Percentiles rank a stretch among this genome's conserved stretches.
Conservation (phyloP, 2,797 vertebrate species). For the Phrynocephalus guinanensis region DNA sequence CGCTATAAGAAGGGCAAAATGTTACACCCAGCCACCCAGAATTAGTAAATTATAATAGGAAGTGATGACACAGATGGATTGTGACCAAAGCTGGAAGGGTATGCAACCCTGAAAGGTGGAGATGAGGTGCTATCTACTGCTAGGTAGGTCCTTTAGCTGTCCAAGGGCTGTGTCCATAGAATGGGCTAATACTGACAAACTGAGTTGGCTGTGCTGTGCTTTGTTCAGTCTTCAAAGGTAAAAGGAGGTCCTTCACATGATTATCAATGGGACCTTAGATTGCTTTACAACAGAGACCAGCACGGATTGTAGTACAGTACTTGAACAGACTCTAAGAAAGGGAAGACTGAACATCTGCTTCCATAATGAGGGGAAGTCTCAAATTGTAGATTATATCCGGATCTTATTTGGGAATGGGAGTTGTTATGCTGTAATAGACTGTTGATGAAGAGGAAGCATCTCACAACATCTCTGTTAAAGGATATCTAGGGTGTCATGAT, state of each 20-base stretch:
- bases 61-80: no score
- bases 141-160: no score
- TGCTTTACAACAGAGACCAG: not conserved
- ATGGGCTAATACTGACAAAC: not conserved
- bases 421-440: conserved; percentile 21
- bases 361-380: not conserved
- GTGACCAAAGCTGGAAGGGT: no score
- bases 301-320: no score
- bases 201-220: not conserved
- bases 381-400: not conserved
- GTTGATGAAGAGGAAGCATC: conserved; percentile 5
- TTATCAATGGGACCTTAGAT: not conserved
- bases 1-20: not conserved
- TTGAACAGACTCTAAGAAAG: not conserved
- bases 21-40: no score
- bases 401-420: not conserved
- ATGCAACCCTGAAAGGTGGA: no score
- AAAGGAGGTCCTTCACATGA: not conserved
- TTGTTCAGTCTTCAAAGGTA: not conserved
- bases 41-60: no score
- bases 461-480: not conserved
- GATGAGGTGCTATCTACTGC: no score
- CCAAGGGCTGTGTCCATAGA: no score
- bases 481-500: not conserved
- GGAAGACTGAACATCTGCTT: not conserved